Evolutionary conservation across 1,140 invertebrate species (phyloP).

Genomic region (Heliconius congener): DNA sequence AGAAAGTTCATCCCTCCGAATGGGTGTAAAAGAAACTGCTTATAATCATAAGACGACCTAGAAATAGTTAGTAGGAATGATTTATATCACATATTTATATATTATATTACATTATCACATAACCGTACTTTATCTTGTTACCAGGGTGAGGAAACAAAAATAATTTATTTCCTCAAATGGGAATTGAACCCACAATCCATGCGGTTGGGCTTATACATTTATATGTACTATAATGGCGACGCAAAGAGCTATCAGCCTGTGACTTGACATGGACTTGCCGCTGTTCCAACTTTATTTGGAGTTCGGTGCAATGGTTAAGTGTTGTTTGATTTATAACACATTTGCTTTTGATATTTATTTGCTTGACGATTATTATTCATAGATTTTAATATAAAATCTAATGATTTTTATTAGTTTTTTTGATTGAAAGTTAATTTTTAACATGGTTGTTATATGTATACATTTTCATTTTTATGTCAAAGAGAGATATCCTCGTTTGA

Average conservation of each 20-base stretch:
- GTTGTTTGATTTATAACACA: constrained; percentile 57
- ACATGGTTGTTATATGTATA: background rate
- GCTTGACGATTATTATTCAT: constrained; percentile 37
- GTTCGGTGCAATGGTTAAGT: constrained; percentile 53
- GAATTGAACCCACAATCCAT: no score
- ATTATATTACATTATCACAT: no score
- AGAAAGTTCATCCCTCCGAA: no score
- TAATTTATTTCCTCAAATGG: no score
- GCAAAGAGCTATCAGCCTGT: background rate
- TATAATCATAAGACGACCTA: no score
- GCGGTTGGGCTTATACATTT: background rate
- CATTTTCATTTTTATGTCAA: no score
- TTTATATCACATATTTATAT: no score
- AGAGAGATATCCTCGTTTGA: no score
- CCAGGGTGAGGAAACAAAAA: no score
- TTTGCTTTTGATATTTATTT: constrained; percentile 35
- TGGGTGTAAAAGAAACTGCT: no score
- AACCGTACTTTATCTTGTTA: no score
- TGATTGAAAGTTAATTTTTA: background rate
- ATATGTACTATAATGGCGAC: background rate
- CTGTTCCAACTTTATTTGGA: constrained; percentile 51
- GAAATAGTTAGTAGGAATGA: no score
- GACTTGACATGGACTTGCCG: background rate
- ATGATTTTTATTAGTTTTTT: background rate
- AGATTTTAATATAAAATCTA: background rate